Conservation (phyloP, 2,888 invertebrate species). For the Drosophila barbarae region DNA sequence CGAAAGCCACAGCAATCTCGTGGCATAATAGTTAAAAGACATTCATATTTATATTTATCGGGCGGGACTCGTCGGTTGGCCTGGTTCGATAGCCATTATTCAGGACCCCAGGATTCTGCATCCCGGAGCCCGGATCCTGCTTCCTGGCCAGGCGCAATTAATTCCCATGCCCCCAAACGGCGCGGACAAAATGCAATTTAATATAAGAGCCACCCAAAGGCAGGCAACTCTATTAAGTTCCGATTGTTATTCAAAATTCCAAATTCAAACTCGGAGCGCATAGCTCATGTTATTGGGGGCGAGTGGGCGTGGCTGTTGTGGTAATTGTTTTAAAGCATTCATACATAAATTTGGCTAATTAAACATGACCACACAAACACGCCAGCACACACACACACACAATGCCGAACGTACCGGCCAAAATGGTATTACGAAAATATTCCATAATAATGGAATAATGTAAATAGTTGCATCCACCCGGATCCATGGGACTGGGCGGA, state of each 20-base stretch:
- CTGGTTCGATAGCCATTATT: slow-evolving; percentile 20
- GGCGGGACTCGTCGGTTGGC: slow-evolving; percentile 29
- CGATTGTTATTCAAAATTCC: slow-evolving; percentile 39
- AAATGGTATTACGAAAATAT: slow-evolving; percentile 46
- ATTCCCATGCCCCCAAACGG: slow-evolving; percentile 1
- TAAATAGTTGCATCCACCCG: slow-evolving; percentile 59
- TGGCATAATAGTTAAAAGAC: slow-evolving; percentile 42
- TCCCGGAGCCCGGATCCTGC: neutral
- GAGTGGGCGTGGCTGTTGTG: slow-evolving; percentile 24
- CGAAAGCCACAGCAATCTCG: slow-evolving; percentile 45
- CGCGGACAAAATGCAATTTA: slow-evolving; percentile 23
- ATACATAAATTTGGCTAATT: slow-evolving; percentile 68
- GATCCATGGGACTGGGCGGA: slow-evolving; percentile 23
- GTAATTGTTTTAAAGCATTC: slow-evolving; percentile 68
- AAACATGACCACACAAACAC: slow-evolving; percentile 61
- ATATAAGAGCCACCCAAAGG: slow-evolving; percentile 12
- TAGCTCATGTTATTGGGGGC: slow-evolving; percentile 13
- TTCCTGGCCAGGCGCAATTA: slow-evolving; percentile 3
- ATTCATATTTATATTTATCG: slow-evolving; percentile 60
- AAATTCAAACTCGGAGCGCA: slow-evolving; percentile 2
- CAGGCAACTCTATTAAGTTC: slow-evolving; percentile 32
- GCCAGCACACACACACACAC: slow-evolving; percentile 3
- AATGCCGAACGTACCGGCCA: neutral
- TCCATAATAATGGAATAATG: slow-evolving; percentile 60
- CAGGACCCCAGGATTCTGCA: slow-evolving; percentile 7